Evolutionary conservation across 2,797 vertebrate species (phyloP).

Genomic region (Manis pentadactyla): DNA sequence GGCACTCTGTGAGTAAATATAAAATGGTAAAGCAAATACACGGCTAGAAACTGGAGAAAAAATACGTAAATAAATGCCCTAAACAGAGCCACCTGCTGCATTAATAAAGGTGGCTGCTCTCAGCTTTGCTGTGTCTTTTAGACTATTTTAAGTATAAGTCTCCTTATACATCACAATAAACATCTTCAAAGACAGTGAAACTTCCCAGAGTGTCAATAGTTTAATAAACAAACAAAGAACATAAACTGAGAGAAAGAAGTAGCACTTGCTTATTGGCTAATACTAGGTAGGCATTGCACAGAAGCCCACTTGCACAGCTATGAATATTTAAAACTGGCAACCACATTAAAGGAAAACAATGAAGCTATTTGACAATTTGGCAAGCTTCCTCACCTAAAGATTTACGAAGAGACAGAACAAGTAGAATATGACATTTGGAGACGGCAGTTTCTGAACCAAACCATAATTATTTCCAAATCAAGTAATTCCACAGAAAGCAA

Average conservation of each 20-base stretch:
- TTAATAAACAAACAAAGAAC: background rate
- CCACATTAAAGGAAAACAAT: background rate
- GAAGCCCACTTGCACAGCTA: background rate
- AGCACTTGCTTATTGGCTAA: background rate
- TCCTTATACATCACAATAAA: background rate
- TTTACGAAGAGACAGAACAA: background rate
- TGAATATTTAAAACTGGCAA: slow-evolving; percentile 58
- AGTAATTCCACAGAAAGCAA: slow-evolving; percentile 32
- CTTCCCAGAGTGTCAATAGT: background rate
- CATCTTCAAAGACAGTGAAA: background rate
- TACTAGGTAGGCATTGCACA: background rate
- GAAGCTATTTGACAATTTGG: slow-evolving; percentile 17
- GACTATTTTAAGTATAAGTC: background rate
- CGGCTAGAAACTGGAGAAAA: slow-evolving; percentile 22
- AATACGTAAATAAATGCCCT: background rate
- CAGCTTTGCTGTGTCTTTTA: background rate
- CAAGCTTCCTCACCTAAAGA: background rate
- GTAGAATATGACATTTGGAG: background rate
- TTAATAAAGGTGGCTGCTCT: background rate
- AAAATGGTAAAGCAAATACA: slow-evolving; percentile 36
- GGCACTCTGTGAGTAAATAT: background rate
- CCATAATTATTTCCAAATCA: slow-evolving; percentile 7
- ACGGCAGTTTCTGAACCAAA: background rate
- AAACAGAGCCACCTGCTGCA: background rate
- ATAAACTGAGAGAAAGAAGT: background rate